Evolutionary conservation across 1,140 invertebrate species (phyloP).

Genomic region (fruit fly (Drosophila melanogaster)): Release_6_plus_ISO1_MT NT_033779.5:13372001-13372500

Average conservation of each 20-base stretch:
- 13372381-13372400: conserved; percentile 84
- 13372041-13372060: not conserved
- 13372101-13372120: conserved; percentile 25
- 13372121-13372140: conserved; percentile 25
- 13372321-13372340: conserved; percentile 42
- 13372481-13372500: conserved; percentile 90
- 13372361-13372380: conserved; percentile 72
- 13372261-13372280: not conserved
- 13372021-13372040: not conserved
- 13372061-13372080: not conserved
- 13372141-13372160: conserved; percentile 58
- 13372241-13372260: conserved; percentile 45
- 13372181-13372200: conserved; percentile 72
- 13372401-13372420: conserved; percentile 85
- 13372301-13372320: conserved; percentile 55
- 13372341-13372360: conserved; percentile 59
- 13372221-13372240: conserved; percentile 54
- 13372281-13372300: not conserved
- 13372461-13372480: conserved; percentile 85
- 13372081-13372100: conserved; percentile 17
- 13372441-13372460: conserved; percentile 84
- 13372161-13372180: conserved; percentile 57
- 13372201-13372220: conserved; percentile 60
- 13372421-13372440: conserved; percentile 84
- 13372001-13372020: conserved; percentile 43